phyloP scores from a whole-genome alignment of 2,113 vertebrate genomes.

The Tichodroma muraria region DNA sequence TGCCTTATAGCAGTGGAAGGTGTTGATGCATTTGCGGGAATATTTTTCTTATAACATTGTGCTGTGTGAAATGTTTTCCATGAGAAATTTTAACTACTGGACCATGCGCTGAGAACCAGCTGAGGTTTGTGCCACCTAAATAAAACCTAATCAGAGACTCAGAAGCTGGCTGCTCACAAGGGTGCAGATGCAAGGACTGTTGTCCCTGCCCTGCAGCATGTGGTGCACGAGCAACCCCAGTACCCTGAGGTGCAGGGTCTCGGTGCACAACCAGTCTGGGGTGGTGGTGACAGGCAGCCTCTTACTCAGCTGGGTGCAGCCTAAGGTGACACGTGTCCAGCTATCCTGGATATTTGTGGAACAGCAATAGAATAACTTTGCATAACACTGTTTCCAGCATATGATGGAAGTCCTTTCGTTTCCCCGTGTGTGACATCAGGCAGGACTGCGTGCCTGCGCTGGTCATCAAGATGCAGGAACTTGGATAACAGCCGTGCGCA shows the following conservation, averaged over 20 bases:
- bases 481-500: not conserved
- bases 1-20: not conserved
- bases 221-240: accelerated
- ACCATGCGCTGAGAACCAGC: accelerated
- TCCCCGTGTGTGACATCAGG: accelerated
- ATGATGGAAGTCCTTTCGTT: accelerated
- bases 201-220: not conserved
- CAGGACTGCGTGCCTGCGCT: accelerated
- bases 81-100: accelerated
- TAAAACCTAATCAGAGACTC: not conserved
- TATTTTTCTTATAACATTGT: accelerated
- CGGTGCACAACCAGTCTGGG: not conserved
- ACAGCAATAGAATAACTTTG: not conserved
- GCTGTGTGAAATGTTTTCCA: accelerated
- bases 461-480: not conserved
- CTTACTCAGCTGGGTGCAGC: not conserved
- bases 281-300: not conserved
- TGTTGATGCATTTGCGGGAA: not conserved
- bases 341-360: not conserved
- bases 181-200: not conserved
- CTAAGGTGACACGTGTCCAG: accelerated
- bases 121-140: not conserved
- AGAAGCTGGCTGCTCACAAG: accelerated
- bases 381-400: not conserved
- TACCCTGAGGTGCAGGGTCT: not conserved